Evolutionary conservation across 2,113 vertebrate genomes (phyloP).

Genomic region (Amblyornis subalaris): DNA sequence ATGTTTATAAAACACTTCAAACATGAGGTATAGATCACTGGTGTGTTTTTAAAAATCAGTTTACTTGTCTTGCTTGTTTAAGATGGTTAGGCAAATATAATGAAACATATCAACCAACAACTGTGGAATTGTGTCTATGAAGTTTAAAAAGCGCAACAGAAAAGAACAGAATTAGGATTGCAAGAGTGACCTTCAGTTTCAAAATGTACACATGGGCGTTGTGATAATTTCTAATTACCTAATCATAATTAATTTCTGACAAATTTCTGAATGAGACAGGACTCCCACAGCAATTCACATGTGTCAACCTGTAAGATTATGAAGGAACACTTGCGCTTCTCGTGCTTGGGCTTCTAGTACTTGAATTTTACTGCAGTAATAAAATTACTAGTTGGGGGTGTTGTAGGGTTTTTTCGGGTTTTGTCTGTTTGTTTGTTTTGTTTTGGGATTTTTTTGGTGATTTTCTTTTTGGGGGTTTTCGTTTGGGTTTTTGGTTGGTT

Average conservation of each 20-base stretch:
- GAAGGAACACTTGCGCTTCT: not conserved
- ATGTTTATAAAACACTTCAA: not conserved
- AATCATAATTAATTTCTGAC: not conserved
- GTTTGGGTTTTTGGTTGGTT: not conserved
- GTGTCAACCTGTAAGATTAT: not conserved
- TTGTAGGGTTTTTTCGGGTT: not conserved
- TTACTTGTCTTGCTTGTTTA: not conserved
- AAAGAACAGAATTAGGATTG: not conserved
- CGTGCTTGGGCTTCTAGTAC: not conserved
- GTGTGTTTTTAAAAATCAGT: not conserved
- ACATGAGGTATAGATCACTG: not conserved
- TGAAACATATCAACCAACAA: not conserved
- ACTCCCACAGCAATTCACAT: not conserved
- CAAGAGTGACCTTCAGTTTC: not conserved
- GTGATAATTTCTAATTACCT: not conserved
- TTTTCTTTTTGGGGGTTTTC: not conserved
- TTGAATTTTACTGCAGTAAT: not conserved
- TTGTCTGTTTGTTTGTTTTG: not conserved
- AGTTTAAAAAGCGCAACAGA: not conserved
- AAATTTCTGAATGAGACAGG: not conserved
- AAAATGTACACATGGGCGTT: not conserved
- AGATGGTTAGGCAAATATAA: not conserved
- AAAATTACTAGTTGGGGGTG: not conserved
- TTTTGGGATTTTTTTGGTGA: not conserved
- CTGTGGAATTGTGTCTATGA: not conserved